These are phyloP conservation scores for Hemicordylus capensis DNA, from an alignment of 2,113 vertebrate species.

Conservation along the genomic window DNA sequence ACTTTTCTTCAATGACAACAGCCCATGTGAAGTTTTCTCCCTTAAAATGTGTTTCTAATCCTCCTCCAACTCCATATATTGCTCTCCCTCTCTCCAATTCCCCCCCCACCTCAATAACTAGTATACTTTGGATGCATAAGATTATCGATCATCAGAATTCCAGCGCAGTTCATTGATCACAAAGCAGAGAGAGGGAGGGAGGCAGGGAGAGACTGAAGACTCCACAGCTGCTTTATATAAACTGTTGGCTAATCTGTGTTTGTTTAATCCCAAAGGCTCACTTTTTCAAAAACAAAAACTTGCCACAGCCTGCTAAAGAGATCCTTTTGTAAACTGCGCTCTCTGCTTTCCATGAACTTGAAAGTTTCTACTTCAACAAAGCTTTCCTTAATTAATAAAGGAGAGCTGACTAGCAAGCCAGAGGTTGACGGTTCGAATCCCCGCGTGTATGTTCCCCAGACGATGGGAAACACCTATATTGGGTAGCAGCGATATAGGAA, in stretches of 20 bases:
- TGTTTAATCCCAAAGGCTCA: slow-evolving; percentile 31
- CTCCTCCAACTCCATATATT: not conserved
- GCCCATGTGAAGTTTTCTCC: not conserved
- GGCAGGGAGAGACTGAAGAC: not conserved
- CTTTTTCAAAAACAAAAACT: not conserved
- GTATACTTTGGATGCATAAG: slow-evolving; percentile 33
- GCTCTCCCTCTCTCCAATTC: slow-evolving; percentile 23
- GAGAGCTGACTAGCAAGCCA: slow-evolving; percentile 23
- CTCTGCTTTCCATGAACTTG: slow-evolving; percentile 16
- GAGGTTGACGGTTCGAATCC: too few relatives aligned
- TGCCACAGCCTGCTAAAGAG: not conserved
- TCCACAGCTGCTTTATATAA: slow-evolving; percentile 59
- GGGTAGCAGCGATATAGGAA: too few relatives aligned
- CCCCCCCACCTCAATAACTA: slow-evolving; percentile 41
- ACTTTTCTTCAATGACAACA: not conserved
- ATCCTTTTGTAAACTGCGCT: not conserved
- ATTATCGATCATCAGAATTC: slow-evolving; percentile 44
- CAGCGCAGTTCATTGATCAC: slow-evolving; percentile 35
- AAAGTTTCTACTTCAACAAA: not conserved
- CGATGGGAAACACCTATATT: too few relatives aligned
- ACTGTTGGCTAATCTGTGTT: slow-evolving; percentile 30
- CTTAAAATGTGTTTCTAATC: slow-evolving; percentile 48
- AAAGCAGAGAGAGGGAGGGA: slow-evolving; percentile 28
- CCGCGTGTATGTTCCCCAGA: too few relatives aligned
- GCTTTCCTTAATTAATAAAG: slow-evolving; percentile 26